phyloP scores from a whole-genome alignment of 2,113 vertebrate species.

The Charadrius vociferus region DNA sequence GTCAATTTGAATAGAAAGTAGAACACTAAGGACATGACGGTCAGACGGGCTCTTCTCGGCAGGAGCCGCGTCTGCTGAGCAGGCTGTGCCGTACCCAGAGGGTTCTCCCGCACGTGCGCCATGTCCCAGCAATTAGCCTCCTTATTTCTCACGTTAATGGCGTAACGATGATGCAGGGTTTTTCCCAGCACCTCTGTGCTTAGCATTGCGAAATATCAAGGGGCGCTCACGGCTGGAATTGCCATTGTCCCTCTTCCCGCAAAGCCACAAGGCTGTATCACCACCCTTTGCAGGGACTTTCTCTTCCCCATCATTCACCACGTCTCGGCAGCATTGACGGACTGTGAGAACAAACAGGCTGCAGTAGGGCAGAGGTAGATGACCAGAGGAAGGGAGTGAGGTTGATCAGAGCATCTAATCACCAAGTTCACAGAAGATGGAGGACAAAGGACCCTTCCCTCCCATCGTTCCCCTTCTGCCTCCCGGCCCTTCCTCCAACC shows the following conservation, averaged over 20 bases:
- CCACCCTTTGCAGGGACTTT: neutral
- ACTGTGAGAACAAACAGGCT: neutral
- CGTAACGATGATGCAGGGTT: neutral
- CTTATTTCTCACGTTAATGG: neutral
- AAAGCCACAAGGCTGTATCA: neutral
- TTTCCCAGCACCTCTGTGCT: neutral
- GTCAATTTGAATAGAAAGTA: neutral
- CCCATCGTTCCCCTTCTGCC: neutral
- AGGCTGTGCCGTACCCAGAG: neutral
- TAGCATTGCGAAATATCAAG: neutral
- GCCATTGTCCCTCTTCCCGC: neutral
- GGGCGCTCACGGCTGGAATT: neutral
- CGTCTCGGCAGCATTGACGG: neutral
- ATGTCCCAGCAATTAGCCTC: neutral
- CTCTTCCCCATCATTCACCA: neutral
- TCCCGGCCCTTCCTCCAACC: neutral
- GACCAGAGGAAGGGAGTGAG: neutral
- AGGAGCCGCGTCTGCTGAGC: neutral
- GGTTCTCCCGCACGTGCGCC: neutral
- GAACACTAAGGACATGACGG: neutral
- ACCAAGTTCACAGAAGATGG: neutral
- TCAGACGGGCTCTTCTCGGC: neutral
- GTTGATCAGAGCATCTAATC: neutral
- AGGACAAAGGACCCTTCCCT: neutral
- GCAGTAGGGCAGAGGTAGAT: neutral